These are phyloP conservation scores for Paralichthys olivaceus DNA, from an alignment of 2,113 vertebrate genomes.

Conservation along the genomic window DNA sequence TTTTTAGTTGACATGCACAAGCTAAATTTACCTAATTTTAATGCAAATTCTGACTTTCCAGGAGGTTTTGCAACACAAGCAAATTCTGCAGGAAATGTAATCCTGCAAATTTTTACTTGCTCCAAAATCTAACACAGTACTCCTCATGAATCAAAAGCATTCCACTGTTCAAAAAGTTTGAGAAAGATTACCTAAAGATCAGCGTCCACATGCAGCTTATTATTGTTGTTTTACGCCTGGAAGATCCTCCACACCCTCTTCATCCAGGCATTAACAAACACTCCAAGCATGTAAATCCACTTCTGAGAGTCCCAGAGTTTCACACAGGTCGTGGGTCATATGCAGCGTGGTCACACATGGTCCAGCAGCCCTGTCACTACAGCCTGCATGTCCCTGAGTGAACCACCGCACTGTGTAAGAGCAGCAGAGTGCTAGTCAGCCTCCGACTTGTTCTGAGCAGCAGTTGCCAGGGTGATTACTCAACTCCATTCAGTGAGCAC, in stretches of 20 bases:
- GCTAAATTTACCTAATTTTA: background rate
- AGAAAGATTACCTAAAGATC: slow-evolving; percentile 64
- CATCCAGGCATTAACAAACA: slow-evolving; percentile 40
- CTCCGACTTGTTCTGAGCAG: slow-evolving; percentile 81
- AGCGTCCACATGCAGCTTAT: slow-evolving; percentile 46
- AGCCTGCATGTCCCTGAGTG: slow-evolving; percentile 20
- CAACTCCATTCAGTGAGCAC: slow-evolving; percentile 62
- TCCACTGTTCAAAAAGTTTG: slow-evolving; percentile 29
- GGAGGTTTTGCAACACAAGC: background rate
- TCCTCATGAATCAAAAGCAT: slow-evolving; percentile 19
- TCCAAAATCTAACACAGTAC: background rate
- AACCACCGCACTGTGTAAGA: slow-evolving; percentile 25
- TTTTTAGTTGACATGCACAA: background rate
- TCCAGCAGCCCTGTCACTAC: slow-evolving; percentile 22
- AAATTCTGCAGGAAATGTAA: background rate
- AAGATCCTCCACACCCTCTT: slow-evolving; percentile 36
- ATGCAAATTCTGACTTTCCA: background rate
- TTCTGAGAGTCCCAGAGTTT: slow-evolving; percentile 23
- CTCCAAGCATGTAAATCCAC: slow-evolving; percentile 7
- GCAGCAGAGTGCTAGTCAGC: slow-evolving; percentile 65
- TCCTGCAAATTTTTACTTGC: background rate
- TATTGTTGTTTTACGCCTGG: slow-evolving; percentile 17
- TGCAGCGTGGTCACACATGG: slow-evolving; percentile 39
- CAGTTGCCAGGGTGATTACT: slow-evolving; percentile 85
- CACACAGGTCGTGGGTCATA: slow-evolving; percentile 23